Evolutionary conservation across 92 coral and sea anemone genomes (phyloP).

Genomic region (Umimayanthus chanpuru): DNA sequence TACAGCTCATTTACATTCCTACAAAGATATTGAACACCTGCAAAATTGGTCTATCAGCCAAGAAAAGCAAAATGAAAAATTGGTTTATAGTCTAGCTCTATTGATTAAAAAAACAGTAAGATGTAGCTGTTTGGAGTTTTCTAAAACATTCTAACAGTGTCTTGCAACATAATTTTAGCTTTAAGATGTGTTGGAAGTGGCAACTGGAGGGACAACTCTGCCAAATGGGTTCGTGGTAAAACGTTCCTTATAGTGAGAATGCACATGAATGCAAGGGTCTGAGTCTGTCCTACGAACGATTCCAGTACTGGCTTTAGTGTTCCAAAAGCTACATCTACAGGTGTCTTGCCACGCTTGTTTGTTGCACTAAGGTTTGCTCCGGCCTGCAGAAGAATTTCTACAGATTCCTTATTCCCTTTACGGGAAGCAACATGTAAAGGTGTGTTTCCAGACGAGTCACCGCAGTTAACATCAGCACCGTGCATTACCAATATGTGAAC

Average conservation of each 20-base stretch:
- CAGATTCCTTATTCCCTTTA: conserved; percentile 36
- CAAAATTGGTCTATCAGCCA: too few relatives aligned
- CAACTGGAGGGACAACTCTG: background rate
- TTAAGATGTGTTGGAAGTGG: conserved; percentile 39
- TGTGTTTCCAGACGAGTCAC: conserved; percentile 58
- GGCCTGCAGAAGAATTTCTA: conserved; percentile 59
- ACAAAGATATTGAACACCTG: too few relatives aligned
- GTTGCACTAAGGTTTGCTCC: conserved; percentile 49
- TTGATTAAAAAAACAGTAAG: too few relatives aligned
- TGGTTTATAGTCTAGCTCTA: too few relatives aligned
- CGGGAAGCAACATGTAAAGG: conserved; percentile 62
- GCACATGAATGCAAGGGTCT: conserved; percentile 45
- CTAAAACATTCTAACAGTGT: conserved; percentile 9
- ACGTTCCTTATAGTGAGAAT: conserved; percentile 45
- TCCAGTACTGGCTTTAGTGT: conserved; percentile 46
- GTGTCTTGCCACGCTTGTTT: conserved; percentile 51
- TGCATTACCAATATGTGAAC: conserved; percentile 45
- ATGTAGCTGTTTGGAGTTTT: background rate
- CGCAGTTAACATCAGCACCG: conserved; percentile 39
- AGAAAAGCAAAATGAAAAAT: too few relatives aligned
- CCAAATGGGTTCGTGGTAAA: conserved; percentile 10
- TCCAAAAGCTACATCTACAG: conserved; percentile 47
- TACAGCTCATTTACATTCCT: too few relatives aligned
- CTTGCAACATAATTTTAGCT: conserved; percentile 25
- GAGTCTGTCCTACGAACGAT: conserved; percentile 50